Conservation (phyloP, 2,113 vertebrate species). For the Entelurus aequoreus region DNA sequence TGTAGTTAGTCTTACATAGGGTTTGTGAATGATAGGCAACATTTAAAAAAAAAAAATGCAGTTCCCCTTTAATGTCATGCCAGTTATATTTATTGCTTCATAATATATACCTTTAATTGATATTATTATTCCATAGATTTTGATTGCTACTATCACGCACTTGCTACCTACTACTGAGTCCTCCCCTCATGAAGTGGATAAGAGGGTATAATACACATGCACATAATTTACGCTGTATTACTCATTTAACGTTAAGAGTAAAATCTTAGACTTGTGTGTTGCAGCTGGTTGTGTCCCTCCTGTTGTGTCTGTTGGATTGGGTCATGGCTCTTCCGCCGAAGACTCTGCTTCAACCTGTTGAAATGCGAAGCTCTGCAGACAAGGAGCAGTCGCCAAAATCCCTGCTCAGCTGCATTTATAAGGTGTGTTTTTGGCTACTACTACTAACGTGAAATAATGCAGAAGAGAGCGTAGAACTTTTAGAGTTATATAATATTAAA, state of each 20-base stretch:
- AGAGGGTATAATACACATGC: constrained; percentile 74
- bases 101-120: constrained; percentile 1
- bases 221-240: neutral
- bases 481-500: too few species aligned
- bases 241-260: neutral
- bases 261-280: constrained; percentile 4
- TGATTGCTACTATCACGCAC: constrained; percentile 95
- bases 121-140: constrained; percentile 72
- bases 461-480: too few species aligned
- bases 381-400: constrained; percentile 87
- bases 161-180: constrained; percentile 89
- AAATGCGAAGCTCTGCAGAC: constrained; percentile 74
- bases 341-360: constrained; percentile 85
- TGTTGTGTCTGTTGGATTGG: constrained; percentile 96
- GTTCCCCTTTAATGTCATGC: neutral
- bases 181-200: constrained; percentile 94
- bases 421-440: constrained; percentile 65
- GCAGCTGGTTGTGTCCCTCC: constrained; percentile 92
- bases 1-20: too few species aligned
- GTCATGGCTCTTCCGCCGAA: constrained; percentile 93
- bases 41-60: too few species aligned
- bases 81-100: neutral
- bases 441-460: too few species aligned
- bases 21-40: too few species aligned
- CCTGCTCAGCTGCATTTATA: constrained; percentile 92